Evolutionary conservation across 2,888 invertebrate species (phyloP), one percentile per base, ranked within the genome.

Genomic region (Hypomecis atomaria): DNA sequence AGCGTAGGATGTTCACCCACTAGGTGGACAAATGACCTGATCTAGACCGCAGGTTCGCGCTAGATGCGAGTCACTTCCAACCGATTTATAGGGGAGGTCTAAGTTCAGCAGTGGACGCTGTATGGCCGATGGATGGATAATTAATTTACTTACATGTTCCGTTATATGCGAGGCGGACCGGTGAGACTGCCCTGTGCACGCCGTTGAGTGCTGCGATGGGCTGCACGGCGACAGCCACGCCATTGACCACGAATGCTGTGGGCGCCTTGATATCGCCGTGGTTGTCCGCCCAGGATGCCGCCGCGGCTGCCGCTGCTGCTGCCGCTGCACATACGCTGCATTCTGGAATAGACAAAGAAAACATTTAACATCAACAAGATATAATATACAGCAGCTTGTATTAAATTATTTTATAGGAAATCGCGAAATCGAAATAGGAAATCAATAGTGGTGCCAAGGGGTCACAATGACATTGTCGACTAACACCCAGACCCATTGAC

Each of bases 251-350:
- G 50, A 80, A 67, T 6, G 75, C 71, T 0, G 65, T 65, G 4
- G 79, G 70, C 5, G 81, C 70, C 60, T 89, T 88, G 71, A 71
- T 78, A 47, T 73, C 74, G 34, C 87, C 86, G 23, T 87, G 84
- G 85, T 81, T 37, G 82, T 79, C 53, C 79, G 83, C 55, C 86
- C 86, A 59, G 78, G 92, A 91, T 3, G 91, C 87, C 13, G 89
- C 89, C 42, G 90, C 90, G 10, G 90, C 90, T n/a, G 90, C 89
- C 10, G 91, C 91, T 13, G 90, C 91, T 53, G 90, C 92, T 40
- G 92, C 92, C 52, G 92, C 92, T 59, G 91, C 92, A 68, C 92
- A 92, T 5, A 90, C 92, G 69, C 86, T 90, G 81, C 92, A 91
- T 78, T 90, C 91, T 90, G 85, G 60, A 63, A 67, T 59, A 65